Percentiles rank a stretch among this genome's conserved stretches.
These are phyloP conservation scores for Phylloscopus whistleri DNA, from an alignment of 2,113 vertebrate species.

Conservation along the genomic window DNA sequence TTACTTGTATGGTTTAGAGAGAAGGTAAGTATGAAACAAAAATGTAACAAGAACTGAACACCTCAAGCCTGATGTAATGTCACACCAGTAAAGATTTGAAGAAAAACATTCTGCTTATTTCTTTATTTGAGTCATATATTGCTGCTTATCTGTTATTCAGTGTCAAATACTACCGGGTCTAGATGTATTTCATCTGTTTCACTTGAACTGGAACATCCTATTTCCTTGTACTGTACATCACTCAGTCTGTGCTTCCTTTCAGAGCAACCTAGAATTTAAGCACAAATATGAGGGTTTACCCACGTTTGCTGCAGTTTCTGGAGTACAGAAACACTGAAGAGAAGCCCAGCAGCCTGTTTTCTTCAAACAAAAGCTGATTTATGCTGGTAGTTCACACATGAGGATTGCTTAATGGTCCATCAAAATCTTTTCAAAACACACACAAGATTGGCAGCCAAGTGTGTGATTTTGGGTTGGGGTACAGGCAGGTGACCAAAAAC, in stretches of 20 bases:
- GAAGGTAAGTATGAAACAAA: background rate
- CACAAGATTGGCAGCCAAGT: background rate
- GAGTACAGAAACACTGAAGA: background rate
- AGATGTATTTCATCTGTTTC: background rate
- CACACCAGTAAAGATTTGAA: background rate
- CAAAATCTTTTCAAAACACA: background rate
- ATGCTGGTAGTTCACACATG: background rate
- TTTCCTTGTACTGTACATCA: background rate
- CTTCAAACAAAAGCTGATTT: background rate
- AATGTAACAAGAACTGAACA: background rate
- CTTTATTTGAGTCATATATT: background rate
- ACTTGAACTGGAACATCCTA: accelerated
- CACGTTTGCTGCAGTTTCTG: background rate
- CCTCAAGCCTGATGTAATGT: background rate
- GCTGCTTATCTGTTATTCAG: background rate
- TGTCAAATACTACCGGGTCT: background rate
- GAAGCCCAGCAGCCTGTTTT: background rate
- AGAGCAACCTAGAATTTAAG: background rate
- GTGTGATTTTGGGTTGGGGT: background rate
- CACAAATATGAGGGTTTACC: background rate
- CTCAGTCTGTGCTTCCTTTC: background rate
- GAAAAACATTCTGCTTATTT: background rate
- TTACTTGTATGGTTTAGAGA: background rate
- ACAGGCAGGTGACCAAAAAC: background rate
- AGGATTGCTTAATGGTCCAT: background rate